A percentile compares a stretch with the other conserved stretches of the same genome.
These are phyloP conservation scores for Craterocephalus amniculus DNA, from an alignment of 2,797 vertebrate species.

Conservation along the genomic window DNA sequence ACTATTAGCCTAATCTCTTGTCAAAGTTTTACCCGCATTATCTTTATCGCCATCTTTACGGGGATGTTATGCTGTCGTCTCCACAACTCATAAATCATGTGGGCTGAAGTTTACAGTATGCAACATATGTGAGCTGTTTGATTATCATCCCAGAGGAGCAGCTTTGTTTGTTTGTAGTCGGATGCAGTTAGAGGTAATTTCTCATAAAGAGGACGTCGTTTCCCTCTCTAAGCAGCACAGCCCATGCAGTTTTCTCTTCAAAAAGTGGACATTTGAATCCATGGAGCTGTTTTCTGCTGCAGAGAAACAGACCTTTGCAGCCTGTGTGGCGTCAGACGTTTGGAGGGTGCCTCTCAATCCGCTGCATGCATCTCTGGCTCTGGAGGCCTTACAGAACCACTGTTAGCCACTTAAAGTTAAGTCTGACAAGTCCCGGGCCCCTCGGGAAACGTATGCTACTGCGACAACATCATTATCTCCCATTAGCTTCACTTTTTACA, in stretches of 20 bases:
- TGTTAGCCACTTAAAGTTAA: conserved; percentile 19
- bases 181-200: conserved; percentile 40
- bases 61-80: conserved; percentile 2
- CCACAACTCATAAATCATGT: conserved; percentile 6
- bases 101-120: not conserved
- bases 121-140: not conserved
- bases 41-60: conserved; percentile 13
- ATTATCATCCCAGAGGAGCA: conserved; percentile 7
- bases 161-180: conserved; percentile 53
- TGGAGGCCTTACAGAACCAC: conserved; percentile 25
- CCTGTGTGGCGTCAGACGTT: conserved; percentile 20
- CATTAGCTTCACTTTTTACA: conserved; percentile 53
- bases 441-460: conserved; percentile 13
- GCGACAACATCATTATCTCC: conserved; percentile 56
- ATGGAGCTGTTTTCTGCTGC: conserved; percentile 42
- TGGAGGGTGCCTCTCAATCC: conserved; percentile 8
- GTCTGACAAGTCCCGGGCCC: conserved; percentile 23
- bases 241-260: conserved; percentile 14
- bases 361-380: conserved; percentile 1
- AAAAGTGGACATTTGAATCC: conserved; percentile 49
- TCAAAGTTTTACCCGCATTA: conserved; percentile 8
- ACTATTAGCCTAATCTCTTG: too few species aligned
- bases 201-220: conserved; percentile 39
- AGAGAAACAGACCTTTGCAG: conserved; percentile 25
- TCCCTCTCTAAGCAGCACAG: conserved; percentile 23